Evolutionary conservation across 2,113 vertebrate species (phyloP).

Genomic region (Sprattus sprattus): DNA sequence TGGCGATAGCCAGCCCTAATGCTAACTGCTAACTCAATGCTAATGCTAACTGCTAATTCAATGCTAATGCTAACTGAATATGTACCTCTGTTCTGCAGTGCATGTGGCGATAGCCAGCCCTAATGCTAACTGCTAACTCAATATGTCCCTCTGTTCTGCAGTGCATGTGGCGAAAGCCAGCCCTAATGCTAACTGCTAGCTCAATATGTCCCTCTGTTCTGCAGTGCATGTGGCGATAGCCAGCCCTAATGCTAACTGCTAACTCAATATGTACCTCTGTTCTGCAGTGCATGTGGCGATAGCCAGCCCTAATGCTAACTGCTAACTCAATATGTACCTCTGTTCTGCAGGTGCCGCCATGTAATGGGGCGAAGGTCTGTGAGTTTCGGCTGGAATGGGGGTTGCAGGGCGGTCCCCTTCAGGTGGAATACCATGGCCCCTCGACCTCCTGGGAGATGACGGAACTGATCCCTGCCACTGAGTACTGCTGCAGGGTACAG

Average conservation of each 20-base stretch:
- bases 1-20: no score
- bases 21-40: no score
- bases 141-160: slow-evolving; percentile 36
- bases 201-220: no score
- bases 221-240: no score
- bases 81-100: slow-evolving; percentile 48
- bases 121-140: neutral
- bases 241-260: no score
- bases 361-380: slow-evolving; percentile 70
- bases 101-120: no score
- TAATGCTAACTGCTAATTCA: no score
- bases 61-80: neutral
- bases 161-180: slow-evolving; percentile 23
- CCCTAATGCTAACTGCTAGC: no score
- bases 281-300: no score
- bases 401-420: slow-evolving; percentile 67
- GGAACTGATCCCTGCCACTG: slow-evolving; percentile 72
- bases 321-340: neutral
- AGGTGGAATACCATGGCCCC: slow-evolving; percentile 68
- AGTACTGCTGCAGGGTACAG: slow-evolving; percentile 78
- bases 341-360: slow-evolving; percentile 60
- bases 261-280: no score
- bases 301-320: no score
- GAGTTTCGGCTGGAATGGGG: slow-evolving; percentile 77
- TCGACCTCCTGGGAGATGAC: slow-evolving; percentile 72